These are phyloP conservation scores for Etheostoma nigrum DNA, from an alignment of 2,797 vertebrate genomes.

Conservation along the genomic window DNA sequence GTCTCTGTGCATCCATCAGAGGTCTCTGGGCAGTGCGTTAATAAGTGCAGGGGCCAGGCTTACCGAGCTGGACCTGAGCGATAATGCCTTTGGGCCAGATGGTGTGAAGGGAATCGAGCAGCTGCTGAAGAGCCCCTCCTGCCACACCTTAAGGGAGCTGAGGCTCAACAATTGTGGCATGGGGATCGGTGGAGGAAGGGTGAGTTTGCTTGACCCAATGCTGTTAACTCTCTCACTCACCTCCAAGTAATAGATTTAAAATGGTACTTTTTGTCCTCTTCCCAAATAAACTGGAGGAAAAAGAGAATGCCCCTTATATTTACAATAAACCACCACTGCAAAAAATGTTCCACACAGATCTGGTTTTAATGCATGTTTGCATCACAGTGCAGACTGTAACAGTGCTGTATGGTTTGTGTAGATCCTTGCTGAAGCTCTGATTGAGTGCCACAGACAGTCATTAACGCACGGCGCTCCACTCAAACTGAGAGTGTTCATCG, in stretches of 20 bases:
- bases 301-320: not conserved
- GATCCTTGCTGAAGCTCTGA: conserved; percentile 94
- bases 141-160: conserved; percentile 91
- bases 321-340: not conserved
- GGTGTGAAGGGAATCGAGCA: conserved; percentile 93
- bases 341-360: not conserved
- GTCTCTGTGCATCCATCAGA: conserved; percentile 73
- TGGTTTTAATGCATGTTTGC: not conserved
- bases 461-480: conserved; percentile 87
- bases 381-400: not conserved
- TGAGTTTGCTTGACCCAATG: conserved; percentile 56
- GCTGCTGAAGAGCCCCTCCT: conserved; percentile 90
- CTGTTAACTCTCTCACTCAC: not conserved
- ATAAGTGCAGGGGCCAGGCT: conserved; percentile 91
- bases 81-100: conserved; percentile 97
- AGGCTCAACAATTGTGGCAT: conserved; percentile 98
- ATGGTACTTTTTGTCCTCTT: not conserved
- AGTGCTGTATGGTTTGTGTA: conserved; percentile 62
- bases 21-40: conserved; percentile 89
- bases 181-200: conserved; percentile 96
- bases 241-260: not conserved
- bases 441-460: conserved; percentile 89
- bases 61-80: conserved; percentile 94
- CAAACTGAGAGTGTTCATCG: conserved; percentile 91
- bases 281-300: not conserved